Conservation (phyloP, 2,888 invertebrate genomes). For the Amphipoea oculea region DNA sequence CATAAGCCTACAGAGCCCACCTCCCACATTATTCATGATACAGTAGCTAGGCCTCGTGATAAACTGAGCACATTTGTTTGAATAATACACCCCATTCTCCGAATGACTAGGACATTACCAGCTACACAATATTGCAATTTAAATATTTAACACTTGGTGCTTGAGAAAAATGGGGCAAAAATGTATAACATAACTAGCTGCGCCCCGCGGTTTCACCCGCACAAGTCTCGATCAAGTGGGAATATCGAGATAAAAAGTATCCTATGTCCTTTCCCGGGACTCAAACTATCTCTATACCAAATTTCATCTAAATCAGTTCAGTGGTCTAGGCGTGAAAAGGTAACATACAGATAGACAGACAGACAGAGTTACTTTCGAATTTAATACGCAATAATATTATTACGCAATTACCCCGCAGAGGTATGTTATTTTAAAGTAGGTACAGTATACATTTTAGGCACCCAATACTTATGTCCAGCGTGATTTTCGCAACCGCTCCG, state of each 20-base stretch:
- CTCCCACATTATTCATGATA: constrained; percentile 13
- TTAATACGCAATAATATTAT: too few relatives aligned
- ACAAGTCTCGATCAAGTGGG: too few relatives aligned
- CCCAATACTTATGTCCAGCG: constrained; percentile 56
- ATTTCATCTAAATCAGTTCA: too few relatives aligned
- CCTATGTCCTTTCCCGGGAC: too few relatives aligned
- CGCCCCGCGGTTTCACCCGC: too few relatives aligned
- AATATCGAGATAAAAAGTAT: too few relatives aligned
- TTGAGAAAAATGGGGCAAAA: constrained; percentile 1
- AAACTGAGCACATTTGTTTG: constrained; percentile 51
- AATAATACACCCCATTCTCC: constrained; percentile 35
- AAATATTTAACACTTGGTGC: constrained; percentile 31
- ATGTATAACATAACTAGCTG: too few relatives aligned
- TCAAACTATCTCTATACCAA: too few relatives aligned
- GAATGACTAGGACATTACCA: constrained; percentile 35
- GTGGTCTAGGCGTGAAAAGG: too few relatives aligned
- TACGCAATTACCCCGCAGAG: neutral
- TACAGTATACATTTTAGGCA: constrained; percentile 41
- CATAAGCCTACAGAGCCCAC: neutral
- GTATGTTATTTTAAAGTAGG: neutral
- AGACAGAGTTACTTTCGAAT: too few relatives aligned
- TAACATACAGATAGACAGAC: too few relatives aligned
- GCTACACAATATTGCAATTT: constrained; percentile 34
- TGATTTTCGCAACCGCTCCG: constrained; percentile 68
- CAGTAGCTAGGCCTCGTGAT: constrained; percentile 32